phyloP scores from a whole-genome alignment of 2,113 vertebrate genomes.

The Zosterops borbonicus region DNA sequence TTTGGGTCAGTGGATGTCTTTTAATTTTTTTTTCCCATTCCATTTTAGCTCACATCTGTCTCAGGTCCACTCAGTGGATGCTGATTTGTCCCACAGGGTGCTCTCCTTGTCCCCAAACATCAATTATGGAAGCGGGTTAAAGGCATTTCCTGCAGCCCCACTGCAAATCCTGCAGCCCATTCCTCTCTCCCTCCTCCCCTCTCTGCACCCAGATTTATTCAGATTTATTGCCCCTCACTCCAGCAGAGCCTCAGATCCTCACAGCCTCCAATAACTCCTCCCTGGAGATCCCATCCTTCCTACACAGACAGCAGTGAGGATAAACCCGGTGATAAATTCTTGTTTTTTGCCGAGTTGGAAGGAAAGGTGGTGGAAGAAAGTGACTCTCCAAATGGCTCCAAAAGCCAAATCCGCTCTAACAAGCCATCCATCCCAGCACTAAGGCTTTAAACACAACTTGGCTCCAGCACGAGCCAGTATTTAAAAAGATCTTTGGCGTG shows the following conservation, averaged over 20 bases:
- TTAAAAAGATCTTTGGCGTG: not conserved
- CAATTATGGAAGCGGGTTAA: constrained; percentile 37
- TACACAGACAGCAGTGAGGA: not conserved
- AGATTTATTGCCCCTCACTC: not conserved
- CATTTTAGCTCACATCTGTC: not conserved
- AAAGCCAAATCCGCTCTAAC: not conserved
- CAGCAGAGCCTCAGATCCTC: not conserved
- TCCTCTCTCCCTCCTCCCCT: not conserved
- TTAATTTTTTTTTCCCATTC: not conserved
- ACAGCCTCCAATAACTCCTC: not conserved
- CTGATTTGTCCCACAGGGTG: not conserved
- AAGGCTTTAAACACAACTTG: not conserved
- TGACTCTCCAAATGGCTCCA: not conserved
- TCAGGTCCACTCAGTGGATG: not conserved
- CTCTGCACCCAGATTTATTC: not conserved
- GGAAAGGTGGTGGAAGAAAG: not conserved
- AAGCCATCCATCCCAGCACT: not conserved
- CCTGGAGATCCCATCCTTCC: not conserved
- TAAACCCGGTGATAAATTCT: not conserved
- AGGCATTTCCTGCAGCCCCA: not conserved
- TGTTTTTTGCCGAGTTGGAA: not conserved
- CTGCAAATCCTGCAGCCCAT: not conserved
- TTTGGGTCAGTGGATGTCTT: constrained; percentile 32
- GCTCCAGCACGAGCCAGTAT: not conserved
- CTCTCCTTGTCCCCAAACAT: not conserved